Conservation (phyloP, 2,113 vertebrate genomes). For the Malurus elegans region DNA sequence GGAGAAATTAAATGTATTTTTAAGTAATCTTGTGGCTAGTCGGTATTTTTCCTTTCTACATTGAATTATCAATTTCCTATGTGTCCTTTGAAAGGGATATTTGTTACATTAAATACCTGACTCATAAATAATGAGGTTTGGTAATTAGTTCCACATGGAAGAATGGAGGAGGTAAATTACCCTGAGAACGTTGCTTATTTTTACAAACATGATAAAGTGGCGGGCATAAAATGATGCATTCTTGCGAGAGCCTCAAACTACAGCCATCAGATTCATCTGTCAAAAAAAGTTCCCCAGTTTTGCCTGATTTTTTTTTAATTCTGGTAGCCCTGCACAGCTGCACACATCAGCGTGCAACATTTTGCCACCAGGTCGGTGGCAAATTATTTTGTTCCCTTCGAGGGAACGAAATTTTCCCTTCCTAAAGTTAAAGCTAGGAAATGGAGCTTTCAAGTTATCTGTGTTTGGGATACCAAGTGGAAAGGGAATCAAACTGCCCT, state of each 20-base stretch:
- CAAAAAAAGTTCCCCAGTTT: neutral
- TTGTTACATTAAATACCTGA: constrained; percentile 59
- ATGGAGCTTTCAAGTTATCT: neutral
- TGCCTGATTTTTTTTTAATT: neutral
- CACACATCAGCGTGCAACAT: neutral
- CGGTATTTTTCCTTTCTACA: constrained; percentile 1
- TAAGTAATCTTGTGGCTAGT: neutral
- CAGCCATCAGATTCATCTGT: constrained; percentile 24
- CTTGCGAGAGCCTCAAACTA: neutral
- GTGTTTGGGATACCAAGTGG: neutral
- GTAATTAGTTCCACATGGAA: constrained; percentile 66
- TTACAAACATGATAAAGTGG: constrained; percentile 58
- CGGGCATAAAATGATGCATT: constrained; percentile 9
- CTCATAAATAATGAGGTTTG: constrained; percentile 61
- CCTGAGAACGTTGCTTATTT: constrained; percentile 44
- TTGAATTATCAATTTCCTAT: constrained; percentile 46
- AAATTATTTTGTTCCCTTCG: neutral
- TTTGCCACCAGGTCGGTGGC: neutral
- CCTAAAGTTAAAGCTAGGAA: neutral
- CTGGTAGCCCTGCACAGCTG: neutral
- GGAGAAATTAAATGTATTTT: neutral
- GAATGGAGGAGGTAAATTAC: constrained; percentile 52
- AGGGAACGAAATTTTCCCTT: neutral
- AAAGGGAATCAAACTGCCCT: constrained; percentile 8
- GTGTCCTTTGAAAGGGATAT: constrained; percentile 40